phyloP scores from a whole-genome alignment of 2,888 invertebrate species.

The Odontocolon sp. region DNA sequence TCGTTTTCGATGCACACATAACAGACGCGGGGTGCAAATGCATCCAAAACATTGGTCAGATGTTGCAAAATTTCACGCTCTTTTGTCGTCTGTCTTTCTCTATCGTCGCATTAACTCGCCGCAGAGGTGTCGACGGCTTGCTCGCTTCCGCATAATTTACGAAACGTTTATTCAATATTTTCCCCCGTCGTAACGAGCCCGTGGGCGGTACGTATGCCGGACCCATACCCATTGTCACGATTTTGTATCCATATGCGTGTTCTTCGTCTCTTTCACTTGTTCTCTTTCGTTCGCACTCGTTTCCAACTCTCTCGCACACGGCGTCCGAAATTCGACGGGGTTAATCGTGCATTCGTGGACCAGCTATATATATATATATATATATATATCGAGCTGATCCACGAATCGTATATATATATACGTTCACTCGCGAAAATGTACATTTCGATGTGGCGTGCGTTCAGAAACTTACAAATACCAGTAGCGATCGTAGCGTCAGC shows the following conservation, averaged over 20 bases:
- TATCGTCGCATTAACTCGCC: conserved; percentile 44
- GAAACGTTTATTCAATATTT: conserved; percentile 64
- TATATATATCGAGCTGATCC: too few relatives aligned
- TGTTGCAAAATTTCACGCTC: conserved; percentile 2
- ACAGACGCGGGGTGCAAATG: not conserved
- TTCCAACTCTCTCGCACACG: conserved; percentile 20
- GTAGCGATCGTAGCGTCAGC: not conserved
- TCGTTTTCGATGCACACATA: too few relatives aligned
- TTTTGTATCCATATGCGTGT: conserved; percentile 20
- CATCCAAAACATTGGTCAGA: not conserved
- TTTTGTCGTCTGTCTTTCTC: not conserved
- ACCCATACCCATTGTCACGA: conserved; percentile 43
- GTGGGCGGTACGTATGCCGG: conserved; percentile 7
- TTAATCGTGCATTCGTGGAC: conserved; percentile 62
- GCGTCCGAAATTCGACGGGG: conserved; percentile 55
- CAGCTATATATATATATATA: too few relatives aligned
- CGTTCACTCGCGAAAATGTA: not conserved
- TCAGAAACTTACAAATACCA: not conserved
- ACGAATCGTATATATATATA: conserved; percentile 27
- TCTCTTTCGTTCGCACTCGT: conserved; percentile 13
- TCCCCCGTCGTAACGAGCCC: conserved; percentile 43
- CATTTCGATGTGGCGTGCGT: not conserved
- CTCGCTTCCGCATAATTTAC: conserved; percentile 63
- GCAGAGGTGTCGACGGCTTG: conserved; percentile 57
- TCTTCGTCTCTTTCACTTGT: conserved; percentile 32